Evolutionary conservation across 2,113 vertebrate species (phyloP), one percentile per base, ranked within the genome.

Genomic region (Notothenia coriiceps): DNA sequence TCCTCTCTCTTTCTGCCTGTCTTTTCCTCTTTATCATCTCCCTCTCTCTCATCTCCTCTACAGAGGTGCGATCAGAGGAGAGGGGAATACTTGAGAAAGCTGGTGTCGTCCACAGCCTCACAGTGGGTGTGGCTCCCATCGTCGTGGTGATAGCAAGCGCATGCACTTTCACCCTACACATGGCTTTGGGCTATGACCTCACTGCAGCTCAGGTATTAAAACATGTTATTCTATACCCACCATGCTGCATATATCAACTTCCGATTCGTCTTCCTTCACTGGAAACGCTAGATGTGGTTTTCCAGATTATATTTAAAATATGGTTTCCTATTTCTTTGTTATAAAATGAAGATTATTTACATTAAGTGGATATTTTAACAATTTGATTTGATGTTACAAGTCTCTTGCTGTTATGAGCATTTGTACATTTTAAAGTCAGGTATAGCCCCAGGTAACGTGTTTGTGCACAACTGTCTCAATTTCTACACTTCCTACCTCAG

Each of bases 121-220:
- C 95, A 18, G 80, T 95, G 68, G 95, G 96, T 1, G 87, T 96
- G 33, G 93, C 93, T 67, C 95, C 96, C 3, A 88, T 96, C 0
- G 91, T 95, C 0, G 93, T 95, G 60, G 94, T 96, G 84, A 94
- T 96, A 22, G 94, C 95, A 29, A 92, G 96, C 10, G 95, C 94
- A 43, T 96, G 95, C 90, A 96, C 96, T 3, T 96, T 96, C 86
- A 95, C 94, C 72, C 83, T 96, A 4, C 95, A 96, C 77, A 95
- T 96, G 94, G 88, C 93, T 9, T 66, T 96, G 63, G 95, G 95
- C 78, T 92, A 95, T 35, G 94, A 96, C 86, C 93, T 96, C 6
- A 95, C 89, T 40, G 96, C 95, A 60, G 93, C 95, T 60, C 86
- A 96, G 95, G 96, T 96, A 92, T 68, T 62, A 46, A 55, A 9